Conservation (phyloP, 2,113 vertebrate species). For the Hemibates koningsi region DNA sequence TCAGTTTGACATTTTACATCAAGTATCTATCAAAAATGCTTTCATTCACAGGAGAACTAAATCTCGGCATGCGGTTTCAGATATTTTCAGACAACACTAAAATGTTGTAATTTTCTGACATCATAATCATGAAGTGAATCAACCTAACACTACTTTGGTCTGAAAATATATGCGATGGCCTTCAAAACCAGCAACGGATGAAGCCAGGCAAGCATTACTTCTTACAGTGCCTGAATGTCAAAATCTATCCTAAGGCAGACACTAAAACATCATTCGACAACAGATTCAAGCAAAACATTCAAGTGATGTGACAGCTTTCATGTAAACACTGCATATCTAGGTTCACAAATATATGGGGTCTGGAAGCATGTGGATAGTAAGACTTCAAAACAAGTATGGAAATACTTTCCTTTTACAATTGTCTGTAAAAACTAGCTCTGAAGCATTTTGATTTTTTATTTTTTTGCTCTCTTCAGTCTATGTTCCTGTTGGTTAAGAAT, state of each 20-base stretch:
- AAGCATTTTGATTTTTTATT: background rate
- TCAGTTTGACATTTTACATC: background rate
- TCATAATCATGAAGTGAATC: background rate
- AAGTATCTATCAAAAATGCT: background rate
- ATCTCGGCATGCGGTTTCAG: conserved; percentile 3
- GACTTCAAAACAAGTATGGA: background rate
- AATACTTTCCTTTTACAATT: background rate
- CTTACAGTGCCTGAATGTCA: background rate
- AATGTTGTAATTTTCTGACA: background rate
- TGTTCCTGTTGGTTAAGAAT: background rate
- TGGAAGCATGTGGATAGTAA: conserved; percentile 50
- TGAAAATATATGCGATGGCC: background rate
- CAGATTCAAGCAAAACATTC: conserved; percentile 9
- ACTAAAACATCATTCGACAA: background rate
- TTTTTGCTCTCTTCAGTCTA: background rate
- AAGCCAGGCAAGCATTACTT: background rate
- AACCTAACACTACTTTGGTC: background rate
- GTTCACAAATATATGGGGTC: background rate
- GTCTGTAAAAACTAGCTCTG: background rate
- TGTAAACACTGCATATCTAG: conserved; percentile 23
- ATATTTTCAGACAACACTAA: conserved; percentile 37
- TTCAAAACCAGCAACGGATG: background rate
- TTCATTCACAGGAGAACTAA: background rate
- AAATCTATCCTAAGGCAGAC: background rate
- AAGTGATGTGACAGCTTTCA: background rate